A percentile compares a stretch with the other conserved stretches of the same genome.
These are phyloP conservation scores for Microctenopoma steveboyesi DNA, from an alignment of 2,797 vertebrate genomes.

Conservation along the genomic window DNA sequence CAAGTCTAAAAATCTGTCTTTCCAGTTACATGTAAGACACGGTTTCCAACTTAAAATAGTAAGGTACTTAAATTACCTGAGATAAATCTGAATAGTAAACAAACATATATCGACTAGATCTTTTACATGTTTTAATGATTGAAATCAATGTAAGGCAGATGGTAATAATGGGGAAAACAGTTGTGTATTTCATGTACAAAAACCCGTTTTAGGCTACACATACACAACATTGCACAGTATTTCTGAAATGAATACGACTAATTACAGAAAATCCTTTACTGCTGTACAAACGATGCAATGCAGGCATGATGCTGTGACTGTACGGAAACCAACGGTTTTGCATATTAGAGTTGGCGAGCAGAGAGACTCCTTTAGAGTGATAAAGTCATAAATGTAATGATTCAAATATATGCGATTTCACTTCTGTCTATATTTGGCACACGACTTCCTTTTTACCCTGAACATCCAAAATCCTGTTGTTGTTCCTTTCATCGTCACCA, in stretches of 20 bases:
- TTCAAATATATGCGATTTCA: not conserved
- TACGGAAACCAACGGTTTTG: slow-evolving; percentile 10
- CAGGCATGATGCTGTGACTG: slow-evolving; percentile 23
- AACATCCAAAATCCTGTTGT: not conserved
- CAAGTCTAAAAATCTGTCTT: slow-evolving; percentile 13
- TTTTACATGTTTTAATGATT: slow-evolving; percentile 22
- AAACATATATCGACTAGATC: slow-evolving; percentile 49
- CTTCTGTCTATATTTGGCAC: not conserved
- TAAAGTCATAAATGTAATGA: not conserved
- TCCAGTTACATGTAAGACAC: slow-evolving; percentile 52
- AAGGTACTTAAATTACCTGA: slow-evolving; percentile 79
- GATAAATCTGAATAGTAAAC: slow-evolving; percentile 75
- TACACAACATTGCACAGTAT: slow-evolving; percentile 29
- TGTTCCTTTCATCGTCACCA: not conserved
- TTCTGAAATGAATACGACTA: slow-evolving; percentile 36
- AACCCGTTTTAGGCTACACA: slow-evolving; percentile 24
- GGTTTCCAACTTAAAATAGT: slow-evolving; percentile 33
- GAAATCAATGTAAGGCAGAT: slow-evolving; percentile 69
- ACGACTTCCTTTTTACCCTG: not conserved
- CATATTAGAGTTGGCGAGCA: not conserved
- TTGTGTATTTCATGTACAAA: slow-evolving; percentile 45
- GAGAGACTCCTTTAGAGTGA: not conserved
- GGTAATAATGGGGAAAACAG: slow-evolving; percentile 40
- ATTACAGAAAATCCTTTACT: slow-evolving; percentile 38
- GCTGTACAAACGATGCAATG: slow-evolving; percentile 18